Base-by-base conservation (phyloP, 2,888 invertebrate genomes). In the Heliconius charithonia region DNA sequence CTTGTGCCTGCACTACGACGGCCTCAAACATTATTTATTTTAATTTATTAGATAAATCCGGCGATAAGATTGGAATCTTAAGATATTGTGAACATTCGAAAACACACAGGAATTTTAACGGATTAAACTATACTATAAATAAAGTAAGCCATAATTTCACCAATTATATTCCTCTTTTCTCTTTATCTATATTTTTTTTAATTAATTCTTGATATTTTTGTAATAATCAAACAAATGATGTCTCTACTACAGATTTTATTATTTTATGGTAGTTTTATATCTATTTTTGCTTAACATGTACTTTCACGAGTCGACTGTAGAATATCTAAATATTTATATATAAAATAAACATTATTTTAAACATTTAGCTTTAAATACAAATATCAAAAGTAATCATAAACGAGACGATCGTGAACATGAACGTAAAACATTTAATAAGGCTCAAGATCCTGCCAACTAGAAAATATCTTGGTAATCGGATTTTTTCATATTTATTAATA, bases 111-210 rank as follows among this genome's bases (percentile, higher is more conserved):
- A 16, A 71, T 51, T 10, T 45, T 27, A 45, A 51, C 19, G 7
- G 22, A 56, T 13, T 22, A 12, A 51, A 56, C 9, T 71, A 56
- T 10, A 29, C 29, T 29, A 56, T 70, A 22, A 71, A 56, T 45
- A 22, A 71, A 56, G 71, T 71, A 71, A 56, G 72, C 83, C 3
- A 82, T 80, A 41, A 85, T 84, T 16, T 29, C 16, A 29, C 6
- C 29, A 29, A 65, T 27, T 45, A 37, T 37, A 37, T 37, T 37
- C 10, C 10, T 37, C 37, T 37, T 37, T 37, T 2, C 10, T 37
- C 37, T 37, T 2, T 37, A 37, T 37, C 10, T 37, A 37, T 37
- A 37, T 37, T 9, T 37, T 32, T 32, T 32, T 10, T 37, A 37
- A 37, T 37, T 37, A 37, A 37, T 9, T 1, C 37, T 37, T 56